Evolutionary conservation across 2,797 vertebrate genomes (phyloP), one percentile per base, ranked within the genome.

Genomic region (Mus spretus): DNA sequence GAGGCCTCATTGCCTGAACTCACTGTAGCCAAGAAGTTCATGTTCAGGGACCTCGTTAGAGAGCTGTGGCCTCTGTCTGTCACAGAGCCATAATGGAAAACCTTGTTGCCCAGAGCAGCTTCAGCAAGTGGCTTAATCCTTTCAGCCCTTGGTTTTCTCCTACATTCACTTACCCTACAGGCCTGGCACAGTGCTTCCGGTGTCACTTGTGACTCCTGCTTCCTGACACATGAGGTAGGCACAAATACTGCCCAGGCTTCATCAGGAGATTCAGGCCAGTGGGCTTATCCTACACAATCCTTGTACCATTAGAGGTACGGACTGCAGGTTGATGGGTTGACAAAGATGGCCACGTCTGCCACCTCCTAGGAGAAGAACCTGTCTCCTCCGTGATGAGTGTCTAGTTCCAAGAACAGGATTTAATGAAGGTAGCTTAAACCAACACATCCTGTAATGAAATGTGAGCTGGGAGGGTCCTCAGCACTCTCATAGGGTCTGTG

Each of bases 371-470:
- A 90, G 59, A 59, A 55, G 86, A 40, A 59, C 53, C 74, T 47
- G 13, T 57, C 72, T 97, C 82, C 72, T 92, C 74, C 6, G 3
- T 75, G 88, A 89, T 24, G 55, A 79, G 59, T 44, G 26, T 93
- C 79, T 92, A 79, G 34, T 80, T 10, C 57, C 24, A 83, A 94
- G 79, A 93, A 53, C 28, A 78, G 67, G 67, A 81, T 89, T 91
- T 93, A 83, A 63, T 87, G 96, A 96, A 96, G 93, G 91, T 65
- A 70, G 91, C 72, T 95, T 91, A 89, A 89, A 47, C 93, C 92
- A 81, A 95, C n/a, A 74, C 40, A 28, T 40, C 59, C 63, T 15
- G 40, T 82, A 84, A 65, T 87, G 95, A 89, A 92, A 93, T 79
- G 86, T 57, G 90, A 96, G 91, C 96, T 72, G 67, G 92, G 79